Base-by-base conservation (phyloP, 2,888 invertebrate species). In the Chymomyza amoena region DNA sequence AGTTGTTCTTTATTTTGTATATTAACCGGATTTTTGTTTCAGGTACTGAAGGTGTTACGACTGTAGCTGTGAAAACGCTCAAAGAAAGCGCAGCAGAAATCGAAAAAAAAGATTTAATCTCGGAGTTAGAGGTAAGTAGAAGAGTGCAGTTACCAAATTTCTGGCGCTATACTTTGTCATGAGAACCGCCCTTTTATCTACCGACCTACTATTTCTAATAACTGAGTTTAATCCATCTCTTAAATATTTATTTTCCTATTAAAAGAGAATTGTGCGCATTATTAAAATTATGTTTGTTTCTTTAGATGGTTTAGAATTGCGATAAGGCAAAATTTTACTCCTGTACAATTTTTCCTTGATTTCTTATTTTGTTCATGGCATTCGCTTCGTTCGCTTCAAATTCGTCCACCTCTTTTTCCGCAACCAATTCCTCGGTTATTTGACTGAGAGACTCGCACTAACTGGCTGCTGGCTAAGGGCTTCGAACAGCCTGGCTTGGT, bases 41-140 rank as follows among this genome's bases (percentile, higher is more conserved):
- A 91, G 91, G 89, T 13, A 68, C 93, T 78, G 95, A 95, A 87
- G 96, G 96, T 2, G 93, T 95, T 56, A 94, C 95, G 50, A 95
- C 96, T 1, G 98, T 98, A 0, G 98, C 98, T 15, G 98, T 98
- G 52, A 98, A 98, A 92, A 98, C 98, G 0, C 93, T 97, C n/a
- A 97, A 97, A 92, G 97, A 97, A 90, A 97, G 96, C 85, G 97
- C 97, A 0, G 95, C 96, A 0, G 97, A 97, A 89, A 94, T 96
- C 67, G 98, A 98, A 90, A 95, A 96, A 78, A 93, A 95, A 50
- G 98, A 98, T 91, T 93, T 98, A n/a, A 91, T 96, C 0, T 96
- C 96, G 63, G 98, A 98, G 90, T 92, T 98, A 39, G 94, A 96
- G 83, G 92, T 92, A 82, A 84, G 88, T 74, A 13, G 4, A 16